phyloP scores from a whole-genome alignment of 2,888 invertebrate species.

The Drosophila ezoana region DNA sequence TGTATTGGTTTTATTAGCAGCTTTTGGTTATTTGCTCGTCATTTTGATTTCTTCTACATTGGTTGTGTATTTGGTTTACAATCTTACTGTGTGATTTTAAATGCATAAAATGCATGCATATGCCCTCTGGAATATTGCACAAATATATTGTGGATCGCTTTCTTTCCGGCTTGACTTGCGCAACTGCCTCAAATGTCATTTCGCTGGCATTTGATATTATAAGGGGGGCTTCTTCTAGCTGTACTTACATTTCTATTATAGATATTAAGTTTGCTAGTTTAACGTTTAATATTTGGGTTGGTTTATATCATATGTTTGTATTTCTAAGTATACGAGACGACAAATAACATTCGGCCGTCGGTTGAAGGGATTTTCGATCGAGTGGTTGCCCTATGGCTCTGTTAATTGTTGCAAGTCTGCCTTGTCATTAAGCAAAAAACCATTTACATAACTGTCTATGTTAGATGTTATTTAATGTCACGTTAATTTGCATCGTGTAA shows the following conservation, averaged over 20 bases:
- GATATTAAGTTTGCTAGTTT: constrained; percentile 54
- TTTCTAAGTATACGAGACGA: constrained; percentile 32
- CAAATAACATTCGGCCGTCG: constrained; percentile 24
- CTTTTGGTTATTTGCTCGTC: constrained; percentile 78
- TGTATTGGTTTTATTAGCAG: constrained; percentile 67
- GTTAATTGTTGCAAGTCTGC: constrained; percentile 6
- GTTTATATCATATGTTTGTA: constrained; percentile 30
- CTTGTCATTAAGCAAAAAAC: constrained; percentile 21
- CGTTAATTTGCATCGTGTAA: constrained; percentile 32
- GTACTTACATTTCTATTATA: constrained; percentile 37
- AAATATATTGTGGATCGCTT: constrained; percentile 61
- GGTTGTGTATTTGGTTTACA: constrained; percentile 36
- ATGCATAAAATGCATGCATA: constrained; percentile 63
- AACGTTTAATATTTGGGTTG: constrained; percentile 44
- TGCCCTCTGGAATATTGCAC: constrained; percentile 66
- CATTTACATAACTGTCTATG: constrained; percentile 25
- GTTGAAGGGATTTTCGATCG: background rate
- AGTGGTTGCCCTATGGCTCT: constrained; percentile 12
- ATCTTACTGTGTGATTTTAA: constrained; percentile 55
- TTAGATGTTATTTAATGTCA: constrained; percentile 30
- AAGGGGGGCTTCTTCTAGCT: constrained; percentile 15
- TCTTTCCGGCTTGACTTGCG: background rate
- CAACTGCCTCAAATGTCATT: constrained; percentile 4
- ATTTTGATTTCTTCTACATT: constrained; percentile 71
- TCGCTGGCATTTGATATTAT: constrained; percentile 10